phyloP scores from a whole-genome alignment of 1,140 invertebrate genomes.

The Drosophila fuyamai region DNA sequence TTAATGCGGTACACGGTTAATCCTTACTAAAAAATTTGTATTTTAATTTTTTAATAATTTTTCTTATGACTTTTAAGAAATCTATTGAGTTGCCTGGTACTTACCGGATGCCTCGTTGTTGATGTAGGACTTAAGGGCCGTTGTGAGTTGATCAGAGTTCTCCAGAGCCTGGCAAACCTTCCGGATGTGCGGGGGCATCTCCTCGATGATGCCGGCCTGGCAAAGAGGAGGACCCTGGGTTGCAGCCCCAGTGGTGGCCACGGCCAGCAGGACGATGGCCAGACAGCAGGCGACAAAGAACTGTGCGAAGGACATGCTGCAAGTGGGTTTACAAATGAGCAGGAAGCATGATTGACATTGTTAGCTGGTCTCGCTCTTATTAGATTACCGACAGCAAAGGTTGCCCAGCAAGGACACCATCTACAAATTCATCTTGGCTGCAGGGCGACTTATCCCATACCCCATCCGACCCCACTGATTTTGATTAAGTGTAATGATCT shows the following conservation, averaged over 20 bases:
- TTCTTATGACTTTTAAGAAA: too few species aligned
- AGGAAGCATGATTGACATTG: slow-evolving; percentile 31
- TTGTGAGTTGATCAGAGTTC: slow-evolving; percentile 78
- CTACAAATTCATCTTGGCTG: slow-evolving; percentile 10
- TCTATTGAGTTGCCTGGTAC: background rate
- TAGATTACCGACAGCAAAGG: slow-evolving; percentile 29
- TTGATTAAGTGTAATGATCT: slow-evolving; percentile 63
- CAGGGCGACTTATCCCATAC: slow-evolving; percentile 7
- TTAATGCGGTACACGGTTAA: too few species aligned
- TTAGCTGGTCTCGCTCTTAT: slow-evolving; percentile 32
- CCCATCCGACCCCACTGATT: slow-evolving; percentile 33
- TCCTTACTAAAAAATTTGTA: too few species aligned
- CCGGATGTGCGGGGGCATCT: slow-evolving; percentile 80
- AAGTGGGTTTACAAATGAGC: slow-evolving; percentile 8
- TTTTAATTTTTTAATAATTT: too few species aligned
- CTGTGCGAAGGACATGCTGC: slow-evolving; percentile 74
- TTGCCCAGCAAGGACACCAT: slow-evolving; percentile 5
- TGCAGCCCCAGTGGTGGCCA: slow-evolving; percentile 41
- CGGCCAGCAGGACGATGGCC: slow-evolving; percentile 57
- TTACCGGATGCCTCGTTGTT: slow-evolving; percentile 83
- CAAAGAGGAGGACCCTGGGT: slow-evolving; percentile 69
- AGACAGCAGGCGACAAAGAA: slow-evolving; percentile 58
- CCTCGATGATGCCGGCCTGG: slow-evolving; percentile 75
- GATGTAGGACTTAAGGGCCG: slow-evolving; percentile 79
- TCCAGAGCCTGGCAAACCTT: slow-evolving; percentile 82